phyloP scores from a whole-genome alignment of 2,797 vertebrate genomes.

The Spizella passerina region DNA sequence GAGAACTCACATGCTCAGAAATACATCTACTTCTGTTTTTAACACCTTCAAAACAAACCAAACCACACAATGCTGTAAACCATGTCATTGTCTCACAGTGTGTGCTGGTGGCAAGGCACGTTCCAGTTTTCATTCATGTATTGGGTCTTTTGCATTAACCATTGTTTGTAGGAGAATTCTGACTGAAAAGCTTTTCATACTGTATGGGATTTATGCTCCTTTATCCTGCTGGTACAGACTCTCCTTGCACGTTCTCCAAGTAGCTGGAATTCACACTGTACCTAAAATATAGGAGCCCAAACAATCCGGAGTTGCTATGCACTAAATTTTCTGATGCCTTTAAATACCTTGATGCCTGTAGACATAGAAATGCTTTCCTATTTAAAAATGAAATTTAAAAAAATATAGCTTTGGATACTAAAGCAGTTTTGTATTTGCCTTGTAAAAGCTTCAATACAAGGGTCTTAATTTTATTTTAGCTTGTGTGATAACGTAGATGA shows the following conservation, averaged over 20 bases:
- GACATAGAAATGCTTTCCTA: conserved; percentile 86
- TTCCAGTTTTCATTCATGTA: conserved; percentile 33
- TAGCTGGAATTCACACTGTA: conserved; percentile 71
- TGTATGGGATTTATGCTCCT: conserved; percentile 68
- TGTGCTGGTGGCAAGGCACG: neutral
- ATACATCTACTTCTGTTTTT: neutral
- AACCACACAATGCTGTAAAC: neutral
- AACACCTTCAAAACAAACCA: neutral
- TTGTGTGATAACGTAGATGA: conserved; percentile 78
- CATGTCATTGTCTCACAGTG: neutral
- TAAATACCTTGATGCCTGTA: conserved; percentile 94
- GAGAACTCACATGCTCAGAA: conserved; percentile 8
- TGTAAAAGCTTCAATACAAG: conserved; percentile 82
- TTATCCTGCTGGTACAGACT: conserved; percentile 54
- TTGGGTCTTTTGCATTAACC: conserved; percentile 59
- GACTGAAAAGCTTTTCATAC: conserved; percentile 64
- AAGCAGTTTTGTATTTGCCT: conserved; percentile 83
- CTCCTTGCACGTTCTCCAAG: conserved; percentile 62
- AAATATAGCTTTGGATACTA: conserved; percentile 77
- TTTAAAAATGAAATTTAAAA: conserved; percentile 69
- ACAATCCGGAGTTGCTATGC: conserved; percentile 90
- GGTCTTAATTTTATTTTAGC: conserved; percentile 79
- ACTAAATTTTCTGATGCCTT: conserved; percentile 94
- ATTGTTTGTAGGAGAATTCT: conserved; percentile 63
- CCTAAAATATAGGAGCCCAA: conserved; percentile 74